phyloP scores from a whole-genome alignment of 2,888 invertebrate species.

The Heliconius charithonia region DNA sequence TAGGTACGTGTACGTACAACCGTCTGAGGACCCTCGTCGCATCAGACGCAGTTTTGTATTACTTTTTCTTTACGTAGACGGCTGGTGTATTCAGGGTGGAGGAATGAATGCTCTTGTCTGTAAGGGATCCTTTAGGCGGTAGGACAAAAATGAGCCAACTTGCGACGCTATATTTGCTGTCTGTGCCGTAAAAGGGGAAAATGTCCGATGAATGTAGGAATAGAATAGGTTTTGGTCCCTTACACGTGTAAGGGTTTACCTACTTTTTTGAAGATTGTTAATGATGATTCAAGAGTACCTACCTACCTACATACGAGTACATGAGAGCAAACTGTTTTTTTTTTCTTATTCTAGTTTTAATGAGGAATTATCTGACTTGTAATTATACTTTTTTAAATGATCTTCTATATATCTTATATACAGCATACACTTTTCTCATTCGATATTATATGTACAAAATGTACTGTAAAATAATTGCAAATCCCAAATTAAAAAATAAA shows the following conservation, averaged over 20 bases:
- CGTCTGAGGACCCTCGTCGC: conserved; percentile 79
- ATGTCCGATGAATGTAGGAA: conserved; percentile 37
- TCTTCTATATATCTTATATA: not conserved
- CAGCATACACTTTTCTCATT: not conserved
- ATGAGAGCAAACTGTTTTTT: not conserved
- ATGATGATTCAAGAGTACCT: conserved; percentile 1
- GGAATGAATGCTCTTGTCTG: conserved; percentile 66
- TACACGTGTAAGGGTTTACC: conserved; percentile 22
- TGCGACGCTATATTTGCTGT: conserved; percentile 47
- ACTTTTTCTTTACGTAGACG: conserved; percentile 64
- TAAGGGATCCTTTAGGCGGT: conserved; percentile 59
- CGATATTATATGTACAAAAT: not conserved
- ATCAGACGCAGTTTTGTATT: conserved; percentile 72
- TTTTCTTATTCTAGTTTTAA: not conserved
- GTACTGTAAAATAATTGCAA: too few species aligned
- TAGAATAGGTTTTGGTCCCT: conserved; percentile 28
- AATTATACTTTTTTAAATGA: not conserved
- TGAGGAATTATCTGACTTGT: not conserved
- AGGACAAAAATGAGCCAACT: conserved; percentile 53
- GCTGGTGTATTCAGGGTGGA: conserved; percentile 55
- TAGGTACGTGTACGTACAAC: conserved; percentile 54
- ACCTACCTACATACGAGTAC: not conserved
- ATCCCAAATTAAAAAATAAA: too few species aligned
- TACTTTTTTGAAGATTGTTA: conserved; percentile 24
- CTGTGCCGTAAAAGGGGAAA: conserved; percentile 43